Conservation (phyloP, 2,797 vertebrate genomes). For the Myotis vivesi region DNA sequence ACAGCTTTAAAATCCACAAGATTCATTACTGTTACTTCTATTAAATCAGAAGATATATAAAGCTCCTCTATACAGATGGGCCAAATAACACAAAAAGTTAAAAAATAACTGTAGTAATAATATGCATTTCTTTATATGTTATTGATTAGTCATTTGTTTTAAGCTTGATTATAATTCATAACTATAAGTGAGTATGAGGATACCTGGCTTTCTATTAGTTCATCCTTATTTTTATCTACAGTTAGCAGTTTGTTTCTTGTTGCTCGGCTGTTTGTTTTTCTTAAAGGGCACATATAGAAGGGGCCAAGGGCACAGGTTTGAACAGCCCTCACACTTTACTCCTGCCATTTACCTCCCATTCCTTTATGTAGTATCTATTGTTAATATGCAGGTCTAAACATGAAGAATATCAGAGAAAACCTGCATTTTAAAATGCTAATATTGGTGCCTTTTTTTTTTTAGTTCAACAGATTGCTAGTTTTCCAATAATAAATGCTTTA, state of each 20-base stretch:
- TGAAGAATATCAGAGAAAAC: not conserved
- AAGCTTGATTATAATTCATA: not conserved
- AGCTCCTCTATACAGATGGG: not conserved
- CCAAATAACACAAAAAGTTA: not conserved
- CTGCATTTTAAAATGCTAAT: constrained; percentile 32
- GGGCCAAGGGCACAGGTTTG: not conserved
- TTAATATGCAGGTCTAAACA: not conserved
- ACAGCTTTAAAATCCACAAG: not conserved
- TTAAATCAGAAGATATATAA: not conserved
- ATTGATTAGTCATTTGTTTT: not conserved
- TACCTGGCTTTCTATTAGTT: not conserved
- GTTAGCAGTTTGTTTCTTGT: not conserved
- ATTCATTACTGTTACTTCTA: not conserved
- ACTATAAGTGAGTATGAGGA: constrained; percentile 14
- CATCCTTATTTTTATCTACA: not conserved
- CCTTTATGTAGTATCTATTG: not conserved
- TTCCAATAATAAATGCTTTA: not conserved
- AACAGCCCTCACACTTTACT: not conserved
- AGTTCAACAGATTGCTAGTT: not conserved
- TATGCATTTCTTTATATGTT: not conserved
- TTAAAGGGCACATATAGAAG: not conserved
- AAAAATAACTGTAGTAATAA: not conserved
- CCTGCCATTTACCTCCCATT: not conserved
- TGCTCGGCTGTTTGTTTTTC: not conserved
- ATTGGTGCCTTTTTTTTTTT: not conserved